Evolutionary conservation across 2,888 invertebrate genomes (phyloP).

Genomic region (Drosophila longiperda): DNA sequence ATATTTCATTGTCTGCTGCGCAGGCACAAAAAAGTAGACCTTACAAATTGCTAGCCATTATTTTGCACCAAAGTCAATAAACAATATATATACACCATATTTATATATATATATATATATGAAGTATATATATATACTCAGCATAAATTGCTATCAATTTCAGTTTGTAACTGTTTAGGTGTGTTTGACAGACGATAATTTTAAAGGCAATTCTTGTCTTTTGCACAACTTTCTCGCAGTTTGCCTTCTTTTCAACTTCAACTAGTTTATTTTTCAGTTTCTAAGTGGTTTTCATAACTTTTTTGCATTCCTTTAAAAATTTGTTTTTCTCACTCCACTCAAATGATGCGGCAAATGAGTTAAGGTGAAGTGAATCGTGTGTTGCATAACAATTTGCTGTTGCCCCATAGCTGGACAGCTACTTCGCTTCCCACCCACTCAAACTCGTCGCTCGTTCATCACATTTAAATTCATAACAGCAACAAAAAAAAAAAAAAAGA

Average conservation of each 20-base stretch:
- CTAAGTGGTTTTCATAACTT: constrained; percentile 65
- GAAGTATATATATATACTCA: constrained; percentile 4
- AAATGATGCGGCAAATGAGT: constrained; percentile 64
- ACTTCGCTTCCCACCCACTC: constrained; percentile 6
- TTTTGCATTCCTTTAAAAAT: constrained; percentile 37
- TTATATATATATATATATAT: constrained; percentile 10
- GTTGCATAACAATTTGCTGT: constrained; percentile 56
- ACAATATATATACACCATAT: constrained; percentile 43
- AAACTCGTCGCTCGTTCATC: constrained; percentile 58
- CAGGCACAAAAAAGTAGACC: constrained; percentile 55
- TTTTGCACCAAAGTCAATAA: constrained; percentile 67
- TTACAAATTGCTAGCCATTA: constrained; percentile 80
- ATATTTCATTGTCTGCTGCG: constrained; percentile 77
- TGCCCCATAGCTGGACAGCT: constrained; percentile 38
- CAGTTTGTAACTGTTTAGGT: constrained; percentile 53
- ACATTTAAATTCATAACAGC: constrained; percentile 75
- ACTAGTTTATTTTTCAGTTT: constrained; percentile 28
- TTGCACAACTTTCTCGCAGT: constrained; percentile 45
- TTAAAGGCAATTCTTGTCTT: constrained; percentile 52
- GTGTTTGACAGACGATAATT: constrained; percentile 69
- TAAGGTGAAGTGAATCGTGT: constrained; percentile 58
- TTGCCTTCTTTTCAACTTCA: constrained; percentile 6
- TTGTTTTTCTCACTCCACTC: constrained; percentile 16
- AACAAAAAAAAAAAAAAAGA: constrained; percentile 12
- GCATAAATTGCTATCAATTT: constrained; percentile 55